These are phyloP conservation scores for Drosophila aff. DNA, from an alignment of 1,140 invertebrate species.

Conservation along the genomic window DNA sequence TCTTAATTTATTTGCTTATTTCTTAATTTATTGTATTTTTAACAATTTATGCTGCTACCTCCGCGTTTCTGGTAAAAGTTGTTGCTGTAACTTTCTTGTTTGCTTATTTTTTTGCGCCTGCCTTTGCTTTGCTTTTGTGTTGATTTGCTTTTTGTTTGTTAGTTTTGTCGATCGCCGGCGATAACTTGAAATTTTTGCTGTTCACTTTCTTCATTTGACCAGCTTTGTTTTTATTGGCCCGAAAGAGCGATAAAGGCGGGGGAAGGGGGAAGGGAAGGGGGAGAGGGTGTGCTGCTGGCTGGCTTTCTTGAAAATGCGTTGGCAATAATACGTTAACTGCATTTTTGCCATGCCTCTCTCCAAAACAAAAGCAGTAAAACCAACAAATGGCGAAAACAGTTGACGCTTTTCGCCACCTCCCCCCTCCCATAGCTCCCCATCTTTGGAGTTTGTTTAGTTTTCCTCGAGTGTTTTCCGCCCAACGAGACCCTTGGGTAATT, in stretches of 20 bases:
- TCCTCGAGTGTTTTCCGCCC: not conserved
- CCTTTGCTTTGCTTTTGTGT: not conserved
- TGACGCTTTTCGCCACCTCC: constrained; percentile 11
- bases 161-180: constrained; percentile 32
- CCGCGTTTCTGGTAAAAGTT: constrained; percentile 28
- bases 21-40: not conserved
- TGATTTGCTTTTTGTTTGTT: constrained; percentile 21
- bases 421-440: not conserved
- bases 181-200: constrained; percentile 43
- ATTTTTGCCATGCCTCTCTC: constrained; percentile 22
- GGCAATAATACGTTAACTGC: constrained; percentile 33
- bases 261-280: not conserved
- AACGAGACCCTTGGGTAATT: constrained; percentile 57
- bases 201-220: constrained; percentile 59
- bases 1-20: not conserved
- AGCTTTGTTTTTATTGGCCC: constrained; percentile 14
- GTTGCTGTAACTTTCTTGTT: constrained; percentile 19
- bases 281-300: not conserved
- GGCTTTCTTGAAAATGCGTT: constrained; percentile 39
- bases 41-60: not conserved
- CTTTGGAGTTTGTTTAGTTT: not conserved
- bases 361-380: constrained; percentile 7
- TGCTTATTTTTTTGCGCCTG: constrained; percentile 5
- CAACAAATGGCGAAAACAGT: constrained; percentile 17
- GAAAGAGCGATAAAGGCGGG: constrained; percentile 13